Conservation (phyloP, 2,797 vertebrate genomes). For the Scleropages formosus region DNA sequence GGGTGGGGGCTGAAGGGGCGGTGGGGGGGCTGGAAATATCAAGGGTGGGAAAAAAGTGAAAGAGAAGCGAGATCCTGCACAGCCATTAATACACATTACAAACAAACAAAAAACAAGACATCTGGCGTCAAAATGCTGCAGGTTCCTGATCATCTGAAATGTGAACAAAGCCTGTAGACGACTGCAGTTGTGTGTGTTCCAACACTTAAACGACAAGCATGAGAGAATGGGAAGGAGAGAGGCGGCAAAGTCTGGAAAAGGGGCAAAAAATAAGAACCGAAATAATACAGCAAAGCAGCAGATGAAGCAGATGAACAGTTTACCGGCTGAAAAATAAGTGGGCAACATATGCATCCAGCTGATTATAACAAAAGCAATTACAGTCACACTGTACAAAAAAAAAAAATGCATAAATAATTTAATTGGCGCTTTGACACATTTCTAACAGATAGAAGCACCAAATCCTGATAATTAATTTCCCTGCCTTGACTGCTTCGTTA, state of each 20-base stretch:
- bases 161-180: constrained; percentile 9
- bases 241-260: neutral
- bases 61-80: neutral
- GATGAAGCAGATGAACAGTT: neutral
- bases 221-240: neutral
- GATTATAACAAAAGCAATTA: too few species aligned
- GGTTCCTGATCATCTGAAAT: constrained; percentile 2
- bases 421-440: neutral
- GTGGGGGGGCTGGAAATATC: neutral
- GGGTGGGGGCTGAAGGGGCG: neutral
- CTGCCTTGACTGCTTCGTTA: too few species aligned
- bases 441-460: neutral
- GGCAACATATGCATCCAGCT: neutral
- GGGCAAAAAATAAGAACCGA: neutral
- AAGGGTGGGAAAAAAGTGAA: neutral
- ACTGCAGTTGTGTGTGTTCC: constrained; percentile 11
- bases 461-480: too few species aligned
- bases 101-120: constrained; percentile 4
- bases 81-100: constrained; percentile 9
- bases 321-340: neutral
- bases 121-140: neutral
- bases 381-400: constrained; percentile 5
- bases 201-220: constrained; percentile 12
- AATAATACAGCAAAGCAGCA: neutral
- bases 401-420: neutral